Evolutionary conservation across 2,797 vertebrate species (phyloP).

Genomic region (Galagoides demidoff): DNA sequence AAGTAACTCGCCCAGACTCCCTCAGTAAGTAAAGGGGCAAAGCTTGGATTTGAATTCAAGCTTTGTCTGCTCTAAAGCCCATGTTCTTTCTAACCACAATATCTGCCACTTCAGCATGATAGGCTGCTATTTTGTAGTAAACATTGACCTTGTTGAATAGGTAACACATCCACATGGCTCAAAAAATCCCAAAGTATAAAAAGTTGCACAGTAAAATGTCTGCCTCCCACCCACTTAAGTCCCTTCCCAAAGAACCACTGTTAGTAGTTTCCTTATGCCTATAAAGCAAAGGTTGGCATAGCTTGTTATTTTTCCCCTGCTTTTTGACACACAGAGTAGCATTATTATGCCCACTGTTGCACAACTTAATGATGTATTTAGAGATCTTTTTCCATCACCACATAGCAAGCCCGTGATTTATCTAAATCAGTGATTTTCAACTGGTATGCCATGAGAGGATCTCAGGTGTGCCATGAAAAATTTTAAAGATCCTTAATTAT

Average conservation of each 20-base stretch:
- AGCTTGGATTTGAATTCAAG: background rate
- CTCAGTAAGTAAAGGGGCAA: slow-evolving; percentile 2
- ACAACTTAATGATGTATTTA: background rate
- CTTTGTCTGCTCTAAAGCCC: slow-evolving; percentile 8
- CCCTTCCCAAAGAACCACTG: background rate
- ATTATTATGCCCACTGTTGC: background rate
- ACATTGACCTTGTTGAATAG: background rate
- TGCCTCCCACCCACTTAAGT: background rate
- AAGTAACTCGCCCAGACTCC: background rate
- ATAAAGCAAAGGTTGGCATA: background rate
- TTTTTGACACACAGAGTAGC: slow-evolving; percentile 24
- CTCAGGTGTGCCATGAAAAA: too few relatives aligned
- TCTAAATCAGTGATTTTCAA: slow-evolving; percentile 5
- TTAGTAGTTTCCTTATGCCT: background rate
- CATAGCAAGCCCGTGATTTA: background rate
- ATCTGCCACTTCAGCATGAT: background rate
- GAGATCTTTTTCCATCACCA: background rate
- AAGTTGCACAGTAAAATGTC: background rate
- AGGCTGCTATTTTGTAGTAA: slow-evolving; percentile 40
- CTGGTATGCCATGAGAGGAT: too few relatives aligned
- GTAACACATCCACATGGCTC: background rate
- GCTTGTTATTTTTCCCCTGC: background rate
- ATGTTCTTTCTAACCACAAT: slow-evolving; percentile 12
- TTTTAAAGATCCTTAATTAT: too few relatives aligned
- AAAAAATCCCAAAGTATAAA: background rate